Percentiles rank a stretch among this genome's conserved stretches.
phyloP scores from a whole-genome alignment of 2,113 vertebrate genomes.

The Tachysurus fulvidraco region DNA sequence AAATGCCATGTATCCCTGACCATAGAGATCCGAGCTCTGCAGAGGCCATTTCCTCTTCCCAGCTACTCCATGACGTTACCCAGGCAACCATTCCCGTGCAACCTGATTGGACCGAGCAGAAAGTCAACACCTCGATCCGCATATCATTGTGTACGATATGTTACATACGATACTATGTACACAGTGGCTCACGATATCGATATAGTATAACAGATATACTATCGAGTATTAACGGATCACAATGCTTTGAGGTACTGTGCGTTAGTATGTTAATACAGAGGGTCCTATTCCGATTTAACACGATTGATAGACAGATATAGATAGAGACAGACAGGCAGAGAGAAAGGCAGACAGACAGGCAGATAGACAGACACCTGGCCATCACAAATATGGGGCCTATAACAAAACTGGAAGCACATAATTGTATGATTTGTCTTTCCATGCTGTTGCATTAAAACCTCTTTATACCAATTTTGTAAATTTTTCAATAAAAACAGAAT shows the following conservation, averaged over 20 bases:
- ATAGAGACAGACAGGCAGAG: not conserved
- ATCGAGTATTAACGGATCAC: not conserved
- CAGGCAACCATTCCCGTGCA: conserved; percentile 33
- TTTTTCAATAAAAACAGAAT: no score
- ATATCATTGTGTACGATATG: no score
- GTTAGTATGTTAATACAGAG: not conserved
- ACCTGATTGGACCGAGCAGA: conserved; percentile 1
- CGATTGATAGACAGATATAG: not conserved
- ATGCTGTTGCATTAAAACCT: not conserved
- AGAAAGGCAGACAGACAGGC: not conserved
- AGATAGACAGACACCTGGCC: not conserved
- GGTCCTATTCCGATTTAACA: not conserved
- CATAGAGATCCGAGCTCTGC: conserved; percentile 35
- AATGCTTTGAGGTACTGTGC: no score
- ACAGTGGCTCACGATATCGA: not conserved
- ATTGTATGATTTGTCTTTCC: not conserved
- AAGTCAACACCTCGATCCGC: not conserved
- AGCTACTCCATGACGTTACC: conserved; percentile 43
- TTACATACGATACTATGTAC: not conserved
- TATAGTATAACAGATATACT: not conserved
- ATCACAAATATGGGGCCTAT: no score
- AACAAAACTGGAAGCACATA: no score
- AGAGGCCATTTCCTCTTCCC: conserved; percentile 53
- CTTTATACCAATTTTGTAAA: no score
- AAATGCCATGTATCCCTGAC: conserved; percentile 70